A percentile compares a stretch with the other conserved stretches of the same genome.
Evolutionary conservation across 2,888 invertebrate species (phyloP).

Genomic region (Brachylomia viminalis): DNA sequence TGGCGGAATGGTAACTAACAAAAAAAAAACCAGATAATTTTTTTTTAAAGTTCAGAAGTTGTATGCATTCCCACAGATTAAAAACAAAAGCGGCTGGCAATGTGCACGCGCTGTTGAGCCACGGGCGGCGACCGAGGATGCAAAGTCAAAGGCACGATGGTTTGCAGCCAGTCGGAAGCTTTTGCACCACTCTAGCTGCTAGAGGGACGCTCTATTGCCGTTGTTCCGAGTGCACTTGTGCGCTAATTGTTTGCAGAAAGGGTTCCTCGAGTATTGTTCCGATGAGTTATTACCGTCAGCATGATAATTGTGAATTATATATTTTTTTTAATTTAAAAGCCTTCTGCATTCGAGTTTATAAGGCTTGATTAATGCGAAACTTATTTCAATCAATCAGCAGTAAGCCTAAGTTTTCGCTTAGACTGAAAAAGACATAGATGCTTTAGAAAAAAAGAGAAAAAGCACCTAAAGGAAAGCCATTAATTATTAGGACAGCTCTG

Average conservation of each 20-base stretch:
- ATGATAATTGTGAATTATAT: constrained; percentile 56
- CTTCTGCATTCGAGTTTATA: neutral
- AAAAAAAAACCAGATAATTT: constrained; percentile 24
- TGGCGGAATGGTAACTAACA: neutral
- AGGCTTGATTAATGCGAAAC: neutral
- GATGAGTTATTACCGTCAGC: constrained; percentile 82
- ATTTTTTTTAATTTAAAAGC: neutral
- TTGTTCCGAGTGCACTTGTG: constrained; percentile 87
- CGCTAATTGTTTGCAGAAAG: constrained; percentile 90
- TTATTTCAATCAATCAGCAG: constrained; percentile 1
- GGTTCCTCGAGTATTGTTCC: constrained; percentile 88
- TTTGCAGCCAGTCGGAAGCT: constrained; percentile 86
- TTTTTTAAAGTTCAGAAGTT: constrained; percentile 49
- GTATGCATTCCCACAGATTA: constrained; percentile 71
- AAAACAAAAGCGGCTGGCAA: constrained; percentile 81
- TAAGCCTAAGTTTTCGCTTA: neutral
- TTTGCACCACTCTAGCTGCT: constrained; percentile 71
- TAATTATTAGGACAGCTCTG: constrained; percentile 5
- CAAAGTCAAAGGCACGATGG: constrained; percentile 84
- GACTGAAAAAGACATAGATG: neutral
- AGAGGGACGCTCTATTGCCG: constrained; percentile 84
- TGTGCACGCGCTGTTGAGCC: constrained; percentile 77
- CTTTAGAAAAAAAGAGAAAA: neutral
- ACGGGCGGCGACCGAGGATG: constrained; percentile 76
- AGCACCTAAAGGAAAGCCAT: constrained; percentile 19